Evolutionary conservation across 2,888 invertebrate genomes (phyloP), one percentile per base, ranked within the genome.

Genomic region (Lucinisca nassula): DNA sequence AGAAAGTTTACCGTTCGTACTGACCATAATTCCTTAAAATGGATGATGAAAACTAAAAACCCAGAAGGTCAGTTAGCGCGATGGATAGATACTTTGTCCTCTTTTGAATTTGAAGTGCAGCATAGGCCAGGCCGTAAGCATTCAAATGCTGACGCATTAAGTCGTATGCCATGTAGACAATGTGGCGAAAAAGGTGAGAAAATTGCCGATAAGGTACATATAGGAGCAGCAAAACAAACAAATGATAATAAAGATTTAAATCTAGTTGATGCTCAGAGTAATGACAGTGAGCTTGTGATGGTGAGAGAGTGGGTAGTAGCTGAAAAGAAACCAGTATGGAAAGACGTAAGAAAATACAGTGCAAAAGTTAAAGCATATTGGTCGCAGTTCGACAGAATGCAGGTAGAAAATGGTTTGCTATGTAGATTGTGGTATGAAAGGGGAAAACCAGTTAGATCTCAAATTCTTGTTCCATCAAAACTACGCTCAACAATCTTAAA

Each of bases 21-120:
- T 14, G 92, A 92, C 51, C 90, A 92, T 77, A 55, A 73, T 4
- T 88, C 91, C 3, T 78, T 91, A 0, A 37, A 35, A 21, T 91
- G 91, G 91, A 30, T 91, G 12, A 55, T 70, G 6, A 76, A 75
- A 1, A 84, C 89, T 32, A 90, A 88, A 37, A 67, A 87, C 21
- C 87, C 85, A 1, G 86, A 88, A 37, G 89, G 88, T 2, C 85
- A 85, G 61, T 32, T 82, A 2, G 78, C 79, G 21, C 32, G 88
- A 35, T 89, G 90, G 90, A 27, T 89, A 0, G 77, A 87, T 24
- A 79, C 81, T 24, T 51, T 87, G 2, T 82, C 77, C 38, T 70
- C 78, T 45, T 90, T 85, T 81, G 87, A 90, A 32, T 89, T 84
- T 49, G 40, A 72, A 10, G 79, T 90, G 10, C 58, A 75, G 58